A percentile compares a stretch with the other conserved stretches of the same genome.
These are phyloP conservation scores for Acridotheres tristis DNA, from an alignment of 2,797 vertebrate genomes.

Conservation along the genomic window DNA sequence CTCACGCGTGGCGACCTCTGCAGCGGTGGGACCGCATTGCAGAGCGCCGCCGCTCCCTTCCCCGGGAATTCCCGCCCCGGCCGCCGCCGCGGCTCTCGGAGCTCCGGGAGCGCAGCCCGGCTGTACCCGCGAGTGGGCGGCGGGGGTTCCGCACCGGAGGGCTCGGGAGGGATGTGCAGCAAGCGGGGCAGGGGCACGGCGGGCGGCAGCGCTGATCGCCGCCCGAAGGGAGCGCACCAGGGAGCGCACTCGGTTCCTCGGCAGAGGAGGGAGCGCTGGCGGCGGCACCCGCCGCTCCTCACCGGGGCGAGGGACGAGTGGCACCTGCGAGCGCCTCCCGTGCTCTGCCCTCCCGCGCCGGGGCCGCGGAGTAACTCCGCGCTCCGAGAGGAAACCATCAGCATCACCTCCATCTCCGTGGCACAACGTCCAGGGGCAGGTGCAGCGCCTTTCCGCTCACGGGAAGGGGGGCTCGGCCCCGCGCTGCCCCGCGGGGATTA, in stretches of 20 bases:
- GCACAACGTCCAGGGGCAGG: neutral
- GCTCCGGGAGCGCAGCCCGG: neutral
- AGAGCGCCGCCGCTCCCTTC: conserved; percentile 13
- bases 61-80: neutral
- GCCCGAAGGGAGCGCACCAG: neutral
- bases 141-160: neutral
- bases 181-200: too few species aligned
- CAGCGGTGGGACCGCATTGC: conserved; percentile 43
- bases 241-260: too few species aligned
- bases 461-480: neutral
- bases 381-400: neutral
- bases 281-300: neutral
- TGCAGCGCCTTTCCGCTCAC: neutral
- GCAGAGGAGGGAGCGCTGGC: neutral
- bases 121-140: neutral
- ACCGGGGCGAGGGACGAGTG: fast-evolving
- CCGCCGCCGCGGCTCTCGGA: neutral
- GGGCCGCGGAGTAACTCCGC: neutral
- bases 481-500: neutral
- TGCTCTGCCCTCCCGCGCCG: neutral
- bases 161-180: neutral
- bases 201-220: too few species aligned
- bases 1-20: conserved; percentile 39
- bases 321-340: neutral
- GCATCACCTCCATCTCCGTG: neutral